Percentiles rank a stretch among this genome's conserved stretches.
Evolutionary conservation across 2,113 vertebrate species (phyloP).

Genomic region (Tyrannus savana): DNA sequence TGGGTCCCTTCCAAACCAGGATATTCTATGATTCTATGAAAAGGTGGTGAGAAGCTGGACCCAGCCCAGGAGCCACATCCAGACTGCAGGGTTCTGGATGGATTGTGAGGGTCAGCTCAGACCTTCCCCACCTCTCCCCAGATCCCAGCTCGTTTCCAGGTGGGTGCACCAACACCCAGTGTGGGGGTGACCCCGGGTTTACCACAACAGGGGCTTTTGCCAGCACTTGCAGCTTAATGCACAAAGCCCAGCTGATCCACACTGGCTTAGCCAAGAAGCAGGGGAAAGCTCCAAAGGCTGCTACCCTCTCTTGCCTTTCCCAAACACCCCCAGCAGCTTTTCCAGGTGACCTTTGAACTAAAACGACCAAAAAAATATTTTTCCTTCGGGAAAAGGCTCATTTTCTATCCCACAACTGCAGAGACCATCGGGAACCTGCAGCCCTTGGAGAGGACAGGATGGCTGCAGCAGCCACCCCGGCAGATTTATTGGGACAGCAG

Average conservation of each 20-base stretch:
- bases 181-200: not conserved
- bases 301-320: not conserved
- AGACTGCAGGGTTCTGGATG: not conserved
- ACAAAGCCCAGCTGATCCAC: not conserved
- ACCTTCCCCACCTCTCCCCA: not conserved
- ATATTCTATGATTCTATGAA: not conserved
- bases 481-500: constrained; percentile 36
- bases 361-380: not conserved
- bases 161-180: not conserved
- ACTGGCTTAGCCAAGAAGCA: not conserved
- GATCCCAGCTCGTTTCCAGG: not conserved
- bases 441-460: not conserved
- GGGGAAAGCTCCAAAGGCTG: not conserved
- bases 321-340: not conserved
- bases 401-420: not conserved
- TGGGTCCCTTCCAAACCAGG: not conserved
- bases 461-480: not conserved
- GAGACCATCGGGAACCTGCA: not conserved
- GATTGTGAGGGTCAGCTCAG: not conserved
- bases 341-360: not conserved
- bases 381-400: not conserved
- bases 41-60: not conserved
- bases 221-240: not conserved
- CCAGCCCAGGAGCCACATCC: not conserved
- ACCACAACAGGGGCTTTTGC: not conserved